Base-by-base conservation (phyloP, 2,797 vertebrate species). In the Channallabes apus region DNA sequence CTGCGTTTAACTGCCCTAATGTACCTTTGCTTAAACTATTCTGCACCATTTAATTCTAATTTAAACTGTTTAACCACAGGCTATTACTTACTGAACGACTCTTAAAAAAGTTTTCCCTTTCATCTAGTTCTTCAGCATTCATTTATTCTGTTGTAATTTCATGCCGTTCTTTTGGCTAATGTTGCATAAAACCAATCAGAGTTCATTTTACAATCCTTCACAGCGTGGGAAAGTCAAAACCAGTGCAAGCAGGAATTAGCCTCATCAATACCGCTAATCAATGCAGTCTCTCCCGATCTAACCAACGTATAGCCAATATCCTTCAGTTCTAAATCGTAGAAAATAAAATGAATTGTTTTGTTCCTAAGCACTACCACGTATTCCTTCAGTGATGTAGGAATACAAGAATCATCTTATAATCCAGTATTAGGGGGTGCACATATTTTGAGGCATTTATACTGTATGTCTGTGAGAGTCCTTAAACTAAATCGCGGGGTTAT, bases 211-310 rank as follows among this genome's bases (percentile, higher is more conserved):
- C 58, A 81, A 32, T 61, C 68, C 72, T 68, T 86, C 65, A 69
- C 69, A 83, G 87, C 32, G 72, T 86, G 87, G 87, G 86, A 83
- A 87, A 84, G 81, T 69, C 61, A 38, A 38, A 86, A 73, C 58
- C 56, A 46, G 17, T 85, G 62, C 24, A 73, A 80, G 72, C 75
- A 51, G 71, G 83, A 83, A 82, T 88, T 81, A 86, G 69, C 77
- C 64, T 61, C 24, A 67, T 84, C 72, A 77, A 77, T 84, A 77
- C 72, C 56, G 54, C 41, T 76, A 85, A 86, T 89, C 88, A 78
- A 85, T 88, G 83, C 7, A 3, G 1, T 29, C 67, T 73, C 67
- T 76, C 61, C 29, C 68, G 73, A n/a, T 59, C 54, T 84, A 46
- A 67, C 35, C 15, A 51, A 80, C 35, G 24, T 75, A 20, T 79